These are phyloP conservation scores for Crypturellus tataupa DNA, from an alignment of 2,797 vertebrate genomes.

Conservation along the genomic window DNA sequence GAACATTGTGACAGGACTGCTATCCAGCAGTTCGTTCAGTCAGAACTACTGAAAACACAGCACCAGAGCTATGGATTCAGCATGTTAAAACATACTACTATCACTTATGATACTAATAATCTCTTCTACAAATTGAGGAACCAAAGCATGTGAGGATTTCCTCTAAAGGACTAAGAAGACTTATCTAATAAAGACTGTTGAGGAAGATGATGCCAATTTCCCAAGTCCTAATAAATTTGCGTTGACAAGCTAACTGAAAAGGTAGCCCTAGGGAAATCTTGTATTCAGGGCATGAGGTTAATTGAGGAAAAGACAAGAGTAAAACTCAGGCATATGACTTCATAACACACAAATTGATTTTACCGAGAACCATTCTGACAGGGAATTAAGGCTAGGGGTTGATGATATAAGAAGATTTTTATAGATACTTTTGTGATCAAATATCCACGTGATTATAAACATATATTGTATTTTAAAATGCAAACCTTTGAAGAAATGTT, in stretches of 20 bases:
- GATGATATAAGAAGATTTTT: slow-evolving; percentile 23
- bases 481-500: background rate
- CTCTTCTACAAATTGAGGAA: background rate
- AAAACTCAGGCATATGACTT: slow-evolving; percentile 66
- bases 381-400: slow-evolving; percentile 12
- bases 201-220: slow-evolving; percentile 57
- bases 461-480: background rate
- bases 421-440: background rate
- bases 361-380: slow-evolving; percentile 23
- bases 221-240: slow-evolving; percentile 38
- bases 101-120: background rate
- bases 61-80: background rate
- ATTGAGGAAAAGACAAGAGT: slow-evolving; percentile 63
- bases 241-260: slow-evolving; percentile 61
- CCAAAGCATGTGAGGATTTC: slow-evolving; percentile 6
- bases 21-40: background rate
- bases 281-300: slow-evolving; percentile 63
- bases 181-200: background rate
- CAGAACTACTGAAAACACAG: background rate
- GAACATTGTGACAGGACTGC: background rate
- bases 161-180: slow-evolving; percentile 3
- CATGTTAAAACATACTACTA: background rate
- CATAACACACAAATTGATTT: slow-evolving; percentile 42
- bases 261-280: slow-evolving; percentile 8
- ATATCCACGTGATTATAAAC: background rate